Conservation (phyloP, 1,140 invertebrate species). For the Patella vulgata region DNA sequence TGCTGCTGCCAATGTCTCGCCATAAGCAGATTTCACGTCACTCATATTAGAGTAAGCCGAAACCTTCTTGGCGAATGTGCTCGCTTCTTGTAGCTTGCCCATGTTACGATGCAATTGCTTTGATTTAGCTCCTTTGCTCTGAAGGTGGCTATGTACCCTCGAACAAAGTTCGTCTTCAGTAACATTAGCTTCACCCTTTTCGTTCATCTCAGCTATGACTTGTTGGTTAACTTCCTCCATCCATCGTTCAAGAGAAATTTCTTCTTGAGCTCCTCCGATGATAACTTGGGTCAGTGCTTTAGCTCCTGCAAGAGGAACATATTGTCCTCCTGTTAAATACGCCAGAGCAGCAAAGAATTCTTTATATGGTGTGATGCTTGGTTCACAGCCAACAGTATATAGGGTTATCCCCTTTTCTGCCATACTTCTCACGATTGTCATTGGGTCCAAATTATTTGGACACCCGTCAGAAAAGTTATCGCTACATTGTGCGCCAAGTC, state of each 20-base stretch:
- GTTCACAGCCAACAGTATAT: conserved; percentile 57
- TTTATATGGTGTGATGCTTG: conserved; percentile 49
- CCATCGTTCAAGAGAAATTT: conserved; percentile 53
- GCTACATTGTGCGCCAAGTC: conserved; percentile 27
- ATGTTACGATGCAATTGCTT: conserved; percentile 39
- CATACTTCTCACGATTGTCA: conserved; percentile 40
- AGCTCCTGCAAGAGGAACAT: conserved; percentile 50
- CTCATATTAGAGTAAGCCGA: conserved; percentile 27
- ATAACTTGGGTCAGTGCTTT: conserved; percentile 47
- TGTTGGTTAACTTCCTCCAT: conserved; percentile 52
- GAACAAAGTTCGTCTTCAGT: conserved; percentile 34
- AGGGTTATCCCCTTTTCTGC: conserved; percentile 54
- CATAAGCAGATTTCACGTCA: conserved; percentile 16
- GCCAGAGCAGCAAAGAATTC: conserved; percentile 59
- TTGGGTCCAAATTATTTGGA: conserved; percentile 50
- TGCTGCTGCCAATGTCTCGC: conserved; percentile 8
- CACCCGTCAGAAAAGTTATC: conserved; percentile 45
- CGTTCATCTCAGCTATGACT: conserved; percentile 32
- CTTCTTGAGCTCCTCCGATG: conserved; percentile 56
- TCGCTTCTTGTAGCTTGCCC: conserved; percentile 7
- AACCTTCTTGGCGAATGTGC: conserved; percentile 19
- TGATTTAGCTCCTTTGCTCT: conserved; percentile 32
- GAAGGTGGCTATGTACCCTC: conserved; percentile 31
- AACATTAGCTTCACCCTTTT: conserved; percentile 28
- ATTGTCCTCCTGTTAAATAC: conserved; percentile 57